Conservation (phyloP, 1,140 invertebrate species). For the Drosophila busckii region DNA sequence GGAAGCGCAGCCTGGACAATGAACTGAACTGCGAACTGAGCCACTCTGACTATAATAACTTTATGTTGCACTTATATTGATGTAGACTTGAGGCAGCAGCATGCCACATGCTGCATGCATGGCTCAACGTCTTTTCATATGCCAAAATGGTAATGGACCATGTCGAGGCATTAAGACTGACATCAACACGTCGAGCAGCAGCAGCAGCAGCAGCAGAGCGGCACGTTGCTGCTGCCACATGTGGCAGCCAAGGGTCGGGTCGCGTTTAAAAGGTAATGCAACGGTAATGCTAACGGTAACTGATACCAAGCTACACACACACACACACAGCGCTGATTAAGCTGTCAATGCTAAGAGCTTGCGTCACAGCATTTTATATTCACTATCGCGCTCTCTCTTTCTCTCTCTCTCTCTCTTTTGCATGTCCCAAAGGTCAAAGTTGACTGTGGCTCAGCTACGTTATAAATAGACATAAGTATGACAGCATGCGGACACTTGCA, state of each 20-base stretch:
- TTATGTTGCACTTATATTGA: slow-evolving; percentile 30
- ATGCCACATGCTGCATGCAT: too few relatives aligned
- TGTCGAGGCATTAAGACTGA: too few relatives aligned
- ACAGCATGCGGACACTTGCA: too few relatives aligned
- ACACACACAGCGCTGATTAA: neutral
- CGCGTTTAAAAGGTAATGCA: neutral
- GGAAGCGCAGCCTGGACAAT: slow-evolving; percentile 45
- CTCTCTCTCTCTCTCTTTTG: too few relatives aligned
- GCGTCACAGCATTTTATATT: too few relatives aligned
- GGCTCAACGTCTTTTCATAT: slow-evolving; percentile 1
- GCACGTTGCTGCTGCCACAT: slow-evolving; percentile 6
- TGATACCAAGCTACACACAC: neutral
- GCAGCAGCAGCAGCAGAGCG: neutral
- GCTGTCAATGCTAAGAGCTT: too few relatives aligned
- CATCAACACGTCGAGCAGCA: too few relatives aligned
- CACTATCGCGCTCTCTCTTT: too few relatives aligned
- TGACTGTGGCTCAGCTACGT: too few relatives aligned
- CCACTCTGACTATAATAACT: slow-evolving; percentile 15
- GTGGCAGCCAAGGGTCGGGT: neutral
- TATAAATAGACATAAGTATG: too few relatives aligned
- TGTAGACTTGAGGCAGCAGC: slow-evolving; percentile 21
- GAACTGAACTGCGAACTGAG: slow-evolving; percentile 6
- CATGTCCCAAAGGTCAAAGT: too few relatives aligned
- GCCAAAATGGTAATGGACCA: neutral
- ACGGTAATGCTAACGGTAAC: neutral